These are phyloP conservation scores for Penaeus indicus DNA, from an alignment of 1,140 invertebrate genomes.

Conservation along the genomic window DNA sequence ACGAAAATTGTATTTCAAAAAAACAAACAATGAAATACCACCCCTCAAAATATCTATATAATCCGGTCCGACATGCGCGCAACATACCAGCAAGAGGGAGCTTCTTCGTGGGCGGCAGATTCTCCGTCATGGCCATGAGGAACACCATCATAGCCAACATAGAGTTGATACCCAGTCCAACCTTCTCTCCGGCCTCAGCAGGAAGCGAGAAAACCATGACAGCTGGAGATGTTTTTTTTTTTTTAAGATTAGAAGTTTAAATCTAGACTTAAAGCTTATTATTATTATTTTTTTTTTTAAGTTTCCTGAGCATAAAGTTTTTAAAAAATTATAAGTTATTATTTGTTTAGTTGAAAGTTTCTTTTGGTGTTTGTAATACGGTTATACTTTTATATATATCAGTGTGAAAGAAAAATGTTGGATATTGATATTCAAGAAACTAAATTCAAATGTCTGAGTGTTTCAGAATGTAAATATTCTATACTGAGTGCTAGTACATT, in stretches of 20 bases:
- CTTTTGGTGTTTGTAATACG: too few relatives aligned
- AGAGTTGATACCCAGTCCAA: constrained; percentile 65
- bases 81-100: constrained; percentile 64
- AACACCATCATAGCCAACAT: constrained; percentile 67
- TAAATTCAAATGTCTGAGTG: too few relatives aligned
- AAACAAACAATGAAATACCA: too few relatives aligned
- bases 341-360: too few relatives aligned
- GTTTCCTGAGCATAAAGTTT: background rate
- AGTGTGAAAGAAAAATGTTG: too few relatives aligned
- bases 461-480: too few relatives aligned
- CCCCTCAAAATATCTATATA: too few relatives aligned
- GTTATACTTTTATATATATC: too few relatives aligned
- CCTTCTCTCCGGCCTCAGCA: constrained; percentile 65
- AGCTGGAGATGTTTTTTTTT: constrained; percentile 41
- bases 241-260: background rate
- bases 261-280: background rate
- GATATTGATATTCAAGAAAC: too few relatives aligned
- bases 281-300: background rate
- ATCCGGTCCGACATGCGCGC: background rate
- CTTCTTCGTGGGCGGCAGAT: constrained; percentile 59
- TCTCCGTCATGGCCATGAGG: constrained; percentile 66
- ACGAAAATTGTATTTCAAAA: too few relatives aligned
- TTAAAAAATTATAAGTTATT: background rate
- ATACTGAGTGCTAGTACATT: too few relatives aligned
- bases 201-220: constrained; percentile 65